Evolutionary conservation across 2,888 invertebrate species (phyloP).

Genomic region (Hydrotaea cyrtoneurina): DNA sequence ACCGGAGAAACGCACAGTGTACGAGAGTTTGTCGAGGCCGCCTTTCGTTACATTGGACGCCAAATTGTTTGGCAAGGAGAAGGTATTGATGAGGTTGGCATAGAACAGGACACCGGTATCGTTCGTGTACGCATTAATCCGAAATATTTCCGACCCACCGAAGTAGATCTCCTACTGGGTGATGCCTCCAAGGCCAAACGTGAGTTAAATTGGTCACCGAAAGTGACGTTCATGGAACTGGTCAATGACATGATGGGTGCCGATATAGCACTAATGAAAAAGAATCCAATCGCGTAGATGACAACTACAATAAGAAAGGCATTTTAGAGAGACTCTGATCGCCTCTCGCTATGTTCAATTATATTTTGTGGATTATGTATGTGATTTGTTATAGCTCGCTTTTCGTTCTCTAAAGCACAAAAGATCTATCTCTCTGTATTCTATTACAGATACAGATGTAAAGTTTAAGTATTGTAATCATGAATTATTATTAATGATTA

Average conservation of each 20-base stretch:
- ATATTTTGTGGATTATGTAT: constrained; percentile 24
- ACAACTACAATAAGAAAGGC: background rate
- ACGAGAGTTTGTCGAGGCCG: constrained; percentile 95
- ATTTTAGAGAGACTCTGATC: background rate
- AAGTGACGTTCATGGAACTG: constrained; percentile 89
- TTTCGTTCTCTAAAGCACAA: constrained; percentile 24
- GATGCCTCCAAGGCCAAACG: constrained; percentile 94
- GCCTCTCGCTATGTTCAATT: background rate
- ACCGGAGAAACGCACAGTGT: constrained; percentile 97
- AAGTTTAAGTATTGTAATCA: constrained; percentile 25
- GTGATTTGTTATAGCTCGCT: constrained; percentile 36
- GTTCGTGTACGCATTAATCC: constrained; percentile 94
- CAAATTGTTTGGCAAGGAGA: constrained; percentile 93
- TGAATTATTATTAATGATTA: constrained; percentile 32
- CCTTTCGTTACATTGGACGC: constrained; percentile 91
- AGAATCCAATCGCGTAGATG: constrained; percentile 91
- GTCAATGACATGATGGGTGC: constrained; percentile 97
- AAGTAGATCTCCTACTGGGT: constrained; percentile 97
- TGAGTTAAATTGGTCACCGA: constrained; percentile 93
- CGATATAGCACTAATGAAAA: constrained; percentile 94
- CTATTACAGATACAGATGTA: background rate
- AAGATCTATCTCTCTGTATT: background rate
- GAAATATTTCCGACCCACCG: constrained; percentile 97
- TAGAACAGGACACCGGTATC: constrained; percentile 86
- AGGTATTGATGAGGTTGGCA: constrained; percentile 89